Conservation (phyloP, 2,888 invertebrate genomes). For the Eupithecia subfuscata region DNA sequence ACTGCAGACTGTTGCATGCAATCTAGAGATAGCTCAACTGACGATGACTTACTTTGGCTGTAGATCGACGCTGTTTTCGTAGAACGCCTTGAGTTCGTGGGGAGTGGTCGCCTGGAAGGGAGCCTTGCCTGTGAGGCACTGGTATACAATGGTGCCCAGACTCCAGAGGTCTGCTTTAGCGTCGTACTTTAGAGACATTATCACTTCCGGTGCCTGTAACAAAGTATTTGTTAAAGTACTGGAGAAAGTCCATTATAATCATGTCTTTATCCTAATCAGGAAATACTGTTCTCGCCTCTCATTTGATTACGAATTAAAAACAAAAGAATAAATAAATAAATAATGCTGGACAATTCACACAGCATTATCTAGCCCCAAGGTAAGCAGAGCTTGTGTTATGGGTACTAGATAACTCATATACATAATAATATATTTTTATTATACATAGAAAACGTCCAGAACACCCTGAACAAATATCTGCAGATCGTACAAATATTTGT, state of each 20-base stretch:
- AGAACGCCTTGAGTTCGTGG: slow-evolving; percentile 97
- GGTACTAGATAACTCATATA: too few relatives aligned
- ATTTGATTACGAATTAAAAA: not conserved
- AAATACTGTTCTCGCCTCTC: not conserved
- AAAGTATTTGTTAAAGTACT: not conserved
- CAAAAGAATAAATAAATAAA: too few relatives aligned
- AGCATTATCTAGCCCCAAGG: too few relatives aligned
- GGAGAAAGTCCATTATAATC: not conserved
- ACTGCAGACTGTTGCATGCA: too few relatives aligned
- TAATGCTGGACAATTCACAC: too few relatives aligned
- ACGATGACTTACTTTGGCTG: slow-evolving; percentile 90
- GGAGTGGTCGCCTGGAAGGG: slow-evolving; percentile 99
- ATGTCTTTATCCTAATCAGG: not conserved
- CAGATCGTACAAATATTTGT: too few relatives aligned
- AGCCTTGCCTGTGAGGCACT: slow-evolving; percentile 99
- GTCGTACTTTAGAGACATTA: slow-evolving; percentile 99
- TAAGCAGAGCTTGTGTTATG: too few relatives aligned
- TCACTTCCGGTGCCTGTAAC: slow-evolving; percentile 96
- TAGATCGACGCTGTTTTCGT: slow-evolving; percentile 96
- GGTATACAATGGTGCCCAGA: slow-evolving; percentile 98
- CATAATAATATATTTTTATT: too few relatives aligned
- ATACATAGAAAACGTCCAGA: too few relatives aligned
- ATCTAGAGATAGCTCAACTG: too few relatives aligned
- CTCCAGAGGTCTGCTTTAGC: slow-evolving; percentile 99
- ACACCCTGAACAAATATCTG: too few relatives aligned